These are phyloP conservation scores for Mormyrops boulengeri DNA, from an alignment of 2,797 vertebrate species.

Conservation along the genomic window DNA sequence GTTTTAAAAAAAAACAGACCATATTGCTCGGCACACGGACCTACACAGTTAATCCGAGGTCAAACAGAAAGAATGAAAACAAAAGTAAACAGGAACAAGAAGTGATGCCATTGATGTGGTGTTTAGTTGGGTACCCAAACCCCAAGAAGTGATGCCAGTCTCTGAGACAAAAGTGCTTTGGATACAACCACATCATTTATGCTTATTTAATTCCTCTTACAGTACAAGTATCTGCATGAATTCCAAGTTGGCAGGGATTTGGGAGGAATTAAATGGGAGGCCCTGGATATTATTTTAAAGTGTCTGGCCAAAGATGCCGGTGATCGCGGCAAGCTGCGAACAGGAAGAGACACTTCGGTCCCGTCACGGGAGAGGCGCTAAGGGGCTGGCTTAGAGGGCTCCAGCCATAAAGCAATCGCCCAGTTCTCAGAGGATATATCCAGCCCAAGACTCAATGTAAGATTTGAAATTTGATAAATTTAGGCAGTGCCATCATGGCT, in stretches of 20 bases:
- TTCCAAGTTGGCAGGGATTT: constrained; percentile 28
- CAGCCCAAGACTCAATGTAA: constrained; percentile 5
- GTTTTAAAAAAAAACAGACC: background rate
- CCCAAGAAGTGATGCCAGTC: background rate
- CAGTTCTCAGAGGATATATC: background rate
- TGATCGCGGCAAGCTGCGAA: background rate
- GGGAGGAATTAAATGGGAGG: constrained; percentile 16
- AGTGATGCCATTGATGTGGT: background rate
- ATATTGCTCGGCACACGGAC: background rate
- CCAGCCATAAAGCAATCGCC: constrained; percentile 25
- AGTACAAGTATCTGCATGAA: constrained; percentile 27
- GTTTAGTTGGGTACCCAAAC: background rate
- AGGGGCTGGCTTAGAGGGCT: background rate
- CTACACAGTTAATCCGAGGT: background rate
- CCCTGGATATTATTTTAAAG: constrained; percentile 27
- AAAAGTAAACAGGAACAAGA: background rate
- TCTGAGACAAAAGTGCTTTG: constrained; percentile 5
- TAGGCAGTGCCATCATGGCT: background rate
- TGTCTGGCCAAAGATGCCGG: constrained; percentile 6
- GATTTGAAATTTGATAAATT: constrained; percentile 33
- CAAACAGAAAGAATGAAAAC: background rate
- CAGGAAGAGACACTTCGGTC: constrained; percentile 9
- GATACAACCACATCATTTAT: constrained; percentile 26
- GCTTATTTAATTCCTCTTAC: constrained; percentile 31
- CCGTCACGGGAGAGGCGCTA: background rate